Percentiles rank a stretch among this genome's conserved stretches.
phyloP scores from a whole-genome alignment of 2,113 vertebrate genomes.

The Indri indri region DNA sequence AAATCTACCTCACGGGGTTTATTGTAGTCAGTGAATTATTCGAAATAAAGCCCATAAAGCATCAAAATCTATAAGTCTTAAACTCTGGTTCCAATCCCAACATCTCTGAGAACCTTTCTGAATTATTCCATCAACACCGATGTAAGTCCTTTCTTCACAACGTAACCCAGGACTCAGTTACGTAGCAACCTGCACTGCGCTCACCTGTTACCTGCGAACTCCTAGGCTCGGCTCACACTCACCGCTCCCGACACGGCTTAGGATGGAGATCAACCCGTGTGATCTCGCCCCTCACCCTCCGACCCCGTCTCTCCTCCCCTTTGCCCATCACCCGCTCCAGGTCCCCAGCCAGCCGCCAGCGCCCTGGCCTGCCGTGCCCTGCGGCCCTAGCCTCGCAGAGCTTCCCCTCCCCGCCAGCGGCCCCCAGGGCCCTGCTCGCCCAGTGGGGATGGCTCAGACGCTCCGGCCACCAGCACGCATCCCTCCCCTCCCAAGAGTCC shows the following conservation, averaged over 20 bases:
- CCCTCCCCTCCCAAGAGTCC: not conserved
- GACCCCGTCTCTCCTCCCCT: not conserved
- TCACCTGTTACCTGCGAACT: not conserved
- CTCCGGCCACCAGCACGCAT: not conserved
- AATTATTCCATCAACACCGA: not conserved
- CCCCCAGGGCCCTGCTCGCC: not conserved
- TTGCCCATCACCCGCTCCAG: not conserved
- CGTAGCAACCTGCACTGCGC: not conserved
- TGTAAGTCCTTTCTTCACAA: not conserved
- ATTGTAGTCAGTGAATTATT: not conserved
- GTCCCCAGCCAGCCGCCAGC: not conserved
- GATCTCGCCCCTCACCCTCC: not conserved
- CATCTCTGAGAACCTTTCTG: not conserved
- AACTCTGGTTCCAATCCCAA: not conserved
- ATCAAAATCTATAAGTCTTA: not conserved
- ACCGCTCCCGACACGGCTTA: fast-evolving
- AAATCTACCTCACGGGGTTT: not conserved
- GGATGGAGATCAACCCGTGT: too few relatives aligned
- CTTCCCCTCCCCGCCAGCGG: not conserved
- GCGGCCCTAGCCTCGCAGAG: not conserved
- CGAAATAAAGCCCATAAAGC: not conserved
- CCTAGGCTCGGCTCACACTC: not conserved
- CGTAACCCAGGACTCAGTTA: too few relatives aligned
- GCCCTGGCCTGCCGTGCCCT: not conserved
- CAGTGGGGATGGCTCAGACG: not conserved